Evolutionary conservation across 2,888 invertebrate species (phyloP).

Genomic region (Pseudeuparius sepicola): DNA sequence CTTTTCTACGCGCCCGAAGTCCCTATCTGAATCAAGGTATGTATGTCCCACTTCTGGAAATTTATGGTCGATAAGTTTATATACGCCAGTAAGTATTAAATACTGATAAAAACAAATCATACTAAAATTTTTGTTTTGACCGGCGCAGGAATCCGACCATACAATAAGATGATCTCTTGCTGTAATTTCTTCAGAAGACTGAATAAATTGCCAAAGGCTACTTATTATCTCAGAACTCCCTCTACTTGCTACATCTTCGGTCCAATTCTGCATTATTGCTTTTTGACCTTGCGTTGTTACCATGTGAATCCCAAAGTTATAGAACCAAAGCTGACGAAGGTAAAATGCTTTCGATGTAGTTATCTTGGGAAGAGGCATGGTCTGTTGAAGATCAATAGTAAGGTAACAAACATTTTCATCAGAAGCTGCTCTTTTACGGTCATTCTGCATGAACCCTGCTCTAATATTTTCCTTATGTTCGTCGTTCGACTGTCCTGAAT

Average conservation of each 20-base stretch:
- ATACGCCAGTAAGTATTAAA: conserved; percentile 26
- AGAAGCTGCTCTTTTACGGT: conserved; percentile 4
- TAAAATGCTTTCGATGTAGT: conserved; percentile 23
- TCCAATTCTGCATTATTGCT: no score
- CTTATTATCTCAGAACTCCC: conserved; percentile 11
- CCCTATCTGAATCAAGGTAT: conserved; percentile 31
- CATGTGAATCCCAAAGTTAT: conserved; percentile 21
- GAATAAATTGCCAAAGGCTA: conserved; percentile 10
- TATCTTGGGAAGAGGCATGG: conserved; percentile 22
- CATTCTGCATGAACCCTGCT: conserved; percentile 14
- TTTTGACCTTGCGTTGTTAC: conserved; percentile 9
- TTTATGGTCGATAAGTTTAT: conserved; percentile 29
- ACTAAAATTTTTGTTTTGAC: conserved; percentile 28
- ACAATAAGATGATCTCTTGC: conserved; percentile 19
- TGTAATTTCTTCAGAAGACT: conserved; percentile 12
- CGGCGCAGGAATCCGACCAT: conserved; percentile 27
- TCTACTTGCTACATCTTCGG: conserved; percentile 20
- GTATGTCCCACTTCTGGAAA: conserved; percentile 31
- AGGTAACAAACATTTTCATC: conserved; percentile 15
- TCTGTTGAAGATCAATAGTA: conserved; percentile 23
- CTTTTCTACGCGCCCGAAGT: conserved; percentile 31
- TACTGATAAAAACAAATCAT: conserved; percentile 26
- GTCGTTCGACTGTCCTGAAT: background rate
- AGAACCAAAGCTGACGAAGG: conserved; percentile 23
- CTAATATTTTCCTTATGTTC: conserved; percentile 13